Conservation (phyloP, 2,888 invertebrate genomes). For the Caenorhabditis panamensis region DNA sequence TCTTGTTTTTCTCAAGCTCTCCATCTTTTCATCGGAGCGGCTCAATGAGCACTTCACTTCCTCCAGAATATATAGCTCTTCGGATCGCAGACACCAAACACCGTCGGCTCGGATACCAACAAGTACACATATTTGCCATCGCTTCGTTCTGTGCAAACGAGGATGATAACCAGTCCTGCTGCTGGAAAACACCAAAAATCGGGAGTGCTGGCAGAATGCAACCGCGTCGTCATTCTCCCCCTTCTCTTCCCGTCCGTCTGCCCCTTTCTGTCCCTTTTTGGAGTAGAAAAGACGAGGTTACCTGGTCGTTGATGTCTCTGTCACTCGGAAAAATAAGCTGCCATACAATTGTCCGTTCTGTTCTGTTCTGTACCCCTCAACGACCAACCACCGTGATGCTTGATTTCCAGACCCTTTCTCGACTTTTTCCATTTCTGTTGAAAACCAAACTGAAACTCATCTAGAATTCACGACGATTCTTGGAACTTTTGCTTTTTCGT, state of each 20-base stretch:
- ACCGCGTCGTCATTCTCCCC: constrained; percentile 9
- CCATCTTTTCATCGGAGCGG: not conserved
- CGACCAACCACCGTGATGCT: constrained; percentile 21
- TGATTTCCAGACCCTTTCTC: constrained; percentile 35
- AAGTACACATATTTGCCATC: constrained; percentile 44
- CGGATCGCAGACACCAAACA: constrained; percentile 35
- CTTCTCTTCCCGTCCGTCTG: constrained; percentile 2
- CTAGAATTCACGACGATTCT: constrained; percentile 26
- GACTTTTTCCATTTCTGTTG: constrained; percentile 14
- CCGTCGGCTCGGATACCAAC: constrained; percentile 26
- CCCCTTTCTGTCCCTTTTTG: constrained; percentile 4
- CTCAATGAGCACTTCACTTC: constrained; percentile 50
- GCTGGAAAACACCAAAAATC: constrained; percentile 56
- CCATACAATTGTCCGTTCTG: constrained; percentile 27
- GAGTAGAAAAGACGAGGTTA: constrained; percentile 30
- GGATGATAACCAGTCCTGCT: constrained; percentile 48
- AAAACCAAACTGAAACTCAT: constrained; percentile 42
- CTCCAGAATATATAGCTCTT: constrained; percentile 33
- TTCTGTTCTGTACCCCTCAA: constrained; percentile 10
- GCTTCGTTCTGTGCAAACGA: constrained; percentile 47
- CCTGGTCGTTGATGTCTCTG: constrained; percentile 44
- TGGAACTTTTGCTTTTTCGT: constrained; percentile 1
- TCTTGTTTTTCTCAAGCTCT: constrained; percentile 11
- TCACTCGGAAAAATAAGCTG: constrained; percentile 33
- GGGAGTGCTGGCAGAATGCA: constrained; percentile 8